phyloP scores from a whole-genome alignment of 1,140 invertebrate genomes.

The Diabrotica virgifera region DNA sequence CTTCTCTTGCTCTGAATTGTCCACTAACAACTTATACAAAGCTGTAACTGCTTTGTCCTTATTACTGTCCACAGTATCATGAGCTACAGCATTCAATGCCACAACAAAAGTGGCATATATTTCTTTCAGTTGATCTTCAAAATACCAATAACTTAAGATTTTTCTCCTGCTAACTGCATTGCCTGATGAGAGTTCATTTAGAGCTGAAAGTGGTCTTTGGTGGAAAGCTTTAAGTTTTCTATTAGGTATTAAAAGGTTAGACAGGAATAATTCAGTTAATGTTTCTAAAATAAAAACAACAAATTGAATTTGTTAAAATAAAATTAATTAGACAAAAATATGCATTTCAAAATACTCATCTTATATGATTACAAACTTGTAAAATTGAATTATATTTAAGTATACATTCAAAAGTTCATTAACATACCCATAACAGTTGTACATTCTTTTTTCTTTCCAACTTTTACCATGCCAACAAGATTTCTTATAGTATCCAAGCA shows the following conservation, averaged over 20 bases:
- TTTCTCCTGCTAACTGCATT: slow-evolving; percentile 56
- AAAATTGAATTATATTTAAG: slow-evolving; percentile 6
- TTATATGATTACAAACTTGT: no score
- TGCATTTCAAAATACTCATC: no score
- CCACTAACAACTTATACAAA: slow-evolving; percentile 75
- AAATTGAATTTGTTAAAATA: no score
- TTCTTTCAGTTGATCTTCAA: slow-evolving; percentile 80
- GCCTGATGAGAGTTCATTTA: slow-evolving; percentile 53
- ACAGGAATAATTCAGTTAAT: slow-evolving; percentile 73
- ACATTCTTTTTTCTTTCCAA: slow-evolving; percentile 76
- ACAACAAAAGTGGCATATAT: slow-evolving; percentile 69
- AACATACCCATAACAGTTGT: slow-evolving; percentile 60
- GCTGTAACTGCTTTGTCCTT: slow-evolving; percentile 77
- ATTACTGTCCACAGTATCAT: slow-evolving; percentile 72
- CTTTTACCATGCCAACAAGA: slow-evolving; percentile 75
- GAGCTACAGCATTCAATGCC: slow-evolving; percentile 60
- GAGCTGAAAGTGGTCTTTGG: slow-evolving; percentile 58
- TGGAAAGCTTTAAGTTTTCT: slow-evolving; percentile 72
- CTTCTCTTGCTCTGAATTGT: slow-evolving; percentile 86
- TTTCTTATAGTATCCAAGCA: slow-evolving; percentile 69
- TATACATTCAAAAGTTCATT: slow-evolving; percentile 8
- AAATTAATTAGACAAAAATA: no score
- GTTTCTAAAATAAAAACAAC: slow-evolving; percentile 54
- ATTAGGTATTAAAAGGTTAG: slow-evolving; percentile 70
- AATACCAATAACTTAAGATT: slow-evolving; percentile 66